phyloP scores from a whole-genome alignment of 2,797 vertebrate species.

The Heliangelus exortis region DNA sequence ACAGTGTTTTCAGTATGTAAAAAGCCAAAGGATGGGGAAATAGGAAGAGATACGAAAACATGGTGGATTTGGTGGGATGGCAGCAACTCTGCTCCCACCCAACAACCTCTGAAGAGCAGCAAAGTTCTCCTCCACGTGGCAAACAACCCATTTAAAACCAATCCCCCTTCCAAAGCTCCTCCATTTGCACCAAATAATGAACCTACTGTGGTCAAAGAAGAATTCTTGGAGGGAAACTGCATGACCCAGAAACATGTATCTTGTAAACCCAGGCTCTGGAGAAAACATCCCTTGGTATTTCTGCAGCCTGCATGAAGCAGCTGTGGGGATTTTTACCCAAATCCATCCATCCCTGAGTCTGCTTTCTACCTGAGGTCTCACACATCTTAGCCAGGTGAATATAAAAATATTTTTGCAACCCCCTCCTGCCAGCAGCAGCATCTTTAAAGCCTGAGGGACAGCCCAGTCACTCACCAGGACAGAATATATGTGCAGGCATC shows the following conservation, averaged over 20 bases:
- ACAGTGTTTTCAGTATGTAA: rapidly evolving
- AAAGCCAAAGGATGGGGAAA: background rate
- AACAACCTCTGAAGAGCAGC: rapidly evolving
- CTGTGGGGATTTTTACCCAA: background rate
- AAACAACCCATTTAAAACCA: background rate
- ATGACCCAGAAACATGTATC: rapidly evolving
- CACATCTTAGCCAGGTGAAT: background rate
- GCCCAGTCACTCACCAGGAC: constrained; percentile 88
- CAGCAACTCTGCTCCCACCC: background rate
- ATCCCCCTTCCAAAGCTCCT: rapidly evolving
- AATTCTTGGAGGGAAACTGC: background rate
- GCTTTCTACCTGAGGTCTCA: rapidly evolving
- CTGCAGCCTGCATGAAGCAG: background rate
- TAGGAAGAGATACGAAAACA: rapidly evolving
- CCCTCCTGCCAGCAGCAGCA: background rate
- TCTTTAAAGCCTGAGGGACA: rapidly evolving
- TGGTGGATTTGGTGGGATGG: rapidly evolving
- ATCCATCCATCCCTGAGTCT: background rate
- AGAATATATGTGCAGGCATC: constrained; percentile 95
- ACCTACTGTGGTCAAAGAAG: background rate
- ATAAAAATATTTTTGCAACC: background rate
- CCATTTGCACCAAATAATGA: background rate
- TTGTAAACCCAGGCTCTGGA: background rate
- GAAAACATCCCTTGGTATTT: background rate
- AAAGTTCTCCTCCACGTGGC: background rate